phyloP scores from a whole-genome alignment of 1,140 invertebrate genomes.

The Drosophila eugracilis region DNA sequence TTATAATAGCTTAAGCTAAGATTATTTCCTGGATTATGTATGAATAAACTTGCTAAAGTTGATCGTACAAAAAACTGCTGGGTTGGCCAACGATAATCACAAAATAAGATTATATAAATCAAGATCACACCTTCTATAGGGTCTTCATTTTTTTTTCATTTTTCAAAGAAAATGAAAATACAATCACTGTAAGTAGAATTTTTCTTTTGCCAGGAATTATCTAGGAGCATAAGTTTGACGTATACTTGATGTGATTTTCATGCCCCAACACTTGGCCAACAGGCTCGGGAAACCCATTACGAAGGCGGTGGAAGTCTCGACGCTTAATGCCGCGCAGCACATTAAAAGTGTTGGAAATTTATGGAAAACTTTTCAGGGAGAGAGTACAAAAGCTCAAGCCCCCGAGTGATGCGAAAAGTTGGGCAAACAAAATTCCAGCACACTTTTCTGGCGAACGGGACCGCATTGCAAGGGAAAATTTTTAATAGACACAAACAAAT shows the following conservation, averaged over 20 bases:
- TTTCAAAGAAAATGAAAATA: too few relatives aligned
- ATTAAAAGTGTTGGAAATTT: conserved; percentile 42
- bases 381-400: conserved; percentile 20
- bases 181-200: too few relatives aligned
- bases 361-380: conserved; percentile 25
- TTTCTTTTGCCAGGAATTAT: background rate
- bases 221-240: background rate
- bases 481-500: conserved; percentile 53
- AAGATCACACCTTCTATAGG: too few relatives aligned
- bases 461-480: conserved; percentile 29
- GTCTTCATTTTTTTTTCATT: too few relatives aligned
- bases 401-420: conserved; percentile 45
- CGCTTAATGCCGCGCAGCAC: conserved; percentile 23
- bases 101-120: too few relatives aligned
- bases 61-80: too few relatives aligned
- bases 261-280: background rate
- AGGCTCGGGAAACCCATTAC: conserved; percentile 15
- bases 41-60: too few relatives aligned
- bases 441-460: conserved; percentile 24
- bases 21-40: too few relatives aligned
- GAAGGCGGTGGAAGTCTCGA: background rate
- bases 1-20: too few relatives aligned
- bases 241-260: conserved; percentile 19
- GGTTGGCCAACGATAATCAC: too few relatives aligned
- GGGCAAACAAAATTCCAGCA: conserved; percentile 25